Evolutionary conservation across 2,888 invertebrate species (phyloP).

Genomic region (Sminthurides aquaticus): DNA sequence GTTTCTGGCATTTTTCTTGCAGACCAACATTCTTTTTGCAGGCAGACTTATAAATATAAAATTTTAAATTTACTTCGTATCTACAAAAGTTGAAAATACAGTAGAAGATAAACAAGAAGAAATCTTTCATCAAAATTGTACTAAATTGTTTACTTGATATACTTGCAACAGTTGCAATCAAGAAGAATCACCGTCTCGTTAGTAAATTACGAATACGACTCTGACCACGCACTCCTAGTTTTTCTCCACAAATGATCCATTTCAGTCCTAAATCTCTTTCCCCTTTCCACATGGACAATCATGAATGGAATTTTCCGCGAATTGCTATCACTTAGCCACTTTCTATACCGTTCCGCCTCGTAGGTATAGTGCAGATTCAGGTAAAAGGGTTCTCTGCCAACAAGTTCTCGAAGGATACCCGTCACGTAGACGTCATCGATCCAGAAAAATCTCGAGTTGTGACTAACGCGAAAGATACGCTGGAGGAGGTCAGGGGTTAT

Average conservation of each 20-base stretch:
- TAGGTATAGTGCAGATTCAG: conserved; percentile 42
- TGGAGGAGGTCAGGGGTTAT: conserved; percentile 42
- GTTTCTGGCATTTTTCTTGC: too few species aligned
- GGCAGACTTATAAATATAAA: too few species aligned
- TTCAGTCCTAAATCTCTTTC: conserved; percentile 36
- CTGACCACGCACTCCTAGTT: conserved; percentile 40
- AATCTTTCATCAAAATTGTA: too few species aligned
- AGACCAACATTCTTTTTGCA: too few species aligned
- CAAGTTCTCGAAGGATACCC: conserved; percentile 46
- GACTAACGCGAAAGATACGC: conserved; percentile 46
- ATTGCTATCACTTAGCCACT: conserved; percentile 35
- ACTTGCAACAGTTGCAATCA: too few species aligned
- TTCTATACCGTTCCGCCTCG: conserved; percentile 38
- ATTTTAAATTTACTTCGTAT: too few species aligned
- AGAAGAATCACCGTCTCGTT: too few species aligned
- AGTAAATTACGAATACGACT: too few species aligned
- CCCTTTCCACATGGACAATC: conserved; percentile 40
- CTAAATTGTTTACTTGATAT: too few species aligned
- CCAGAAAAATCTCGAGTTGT: conserved; percentile 49
- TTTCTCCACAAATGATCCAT: conserved; percentile 42
- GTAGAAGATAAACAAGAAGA: too few species aligned
- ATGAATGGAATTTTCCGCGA: conserved; percentile 38
- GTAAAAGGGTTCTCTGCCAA: conserved; percentile 41
- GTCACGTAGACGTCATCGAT: conserved; percentile 52
- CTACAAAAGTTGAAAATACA: too few species aligned